These are phyloP conservation scores for Formica exsecta DNA, from an alignment of 1,140 invertebrate genomes.

Conservation along the genomic window DNA sequence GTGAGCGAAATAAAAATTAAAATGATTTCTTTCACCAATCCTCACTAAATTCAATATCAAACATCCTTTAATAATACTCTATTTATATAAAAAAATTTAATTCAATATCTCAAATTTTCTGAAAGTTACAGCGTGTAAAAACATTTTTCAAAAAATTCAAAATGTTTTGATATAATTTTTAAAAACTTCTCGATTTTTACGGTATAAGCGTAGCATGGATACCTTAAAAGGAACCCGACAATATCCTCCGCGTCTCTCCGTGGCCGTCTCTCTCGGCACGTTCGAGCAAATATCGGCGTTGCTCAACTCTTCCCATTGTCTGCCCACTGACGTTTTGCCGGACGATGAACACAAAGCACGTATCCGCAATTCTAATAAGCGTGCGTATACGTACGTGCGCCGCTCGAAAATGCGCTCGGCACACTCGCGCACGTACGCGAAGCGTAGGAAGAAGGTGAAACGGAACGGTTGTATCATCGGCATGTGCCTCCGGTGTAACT, in stretches of 20 bases:
- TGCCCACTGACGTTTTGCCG: slow-evolving; percentile 81
- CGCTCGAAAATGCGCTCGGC: slow-evolving; percentile 64
- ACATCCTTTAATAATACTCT: too few relatives aligned
- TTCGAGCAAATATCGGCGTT: slow-evolving; percentile 69
- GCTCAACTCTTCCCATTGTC: slow-evolving; percentile 79
- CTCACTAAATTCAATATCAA: too few relatives aligned
- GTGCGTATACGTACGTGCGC: slow-evolving; percentile 57
- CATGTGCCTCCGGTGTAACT: slow-evolving; percentile 67
- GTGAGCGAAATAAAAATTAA: too few relatives aligned
- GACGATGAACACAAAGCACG: slow-evolving; percentile 83
- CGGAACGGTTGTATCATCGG: slow-evolving; percentile 77
- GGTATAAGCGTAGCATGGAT: not conserved
- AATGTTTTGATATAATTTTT: not conserved
- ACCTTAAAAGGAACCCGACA: not conserved
- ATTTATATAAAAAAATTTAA: too few relatives aligned
- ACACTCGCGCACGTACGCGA: slow-evolving; percentile 10
- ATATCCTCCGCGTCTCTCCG: slow-evolving; percentile 25
- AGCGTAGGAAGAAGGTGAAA: slow-evolving; percentile 56
- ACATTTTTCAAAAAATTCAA: too few relatives aligned
- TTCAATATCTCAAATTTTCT: too few relatives aligned
- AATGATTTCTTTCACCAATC: too few relatives aligned
- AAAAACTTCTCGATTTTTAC: not conserved
- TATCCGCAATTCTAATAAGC: slow-evolving; percentile 80
- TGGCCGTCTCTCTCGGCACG: slow-evolving; percentile 30
- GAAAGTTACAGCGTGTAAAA: too few relatives aligned